Evolutionary conservation across 2,888 invertebrate species (phyloP).

Genomic region (Neoitamus cyanurus): DNA sequence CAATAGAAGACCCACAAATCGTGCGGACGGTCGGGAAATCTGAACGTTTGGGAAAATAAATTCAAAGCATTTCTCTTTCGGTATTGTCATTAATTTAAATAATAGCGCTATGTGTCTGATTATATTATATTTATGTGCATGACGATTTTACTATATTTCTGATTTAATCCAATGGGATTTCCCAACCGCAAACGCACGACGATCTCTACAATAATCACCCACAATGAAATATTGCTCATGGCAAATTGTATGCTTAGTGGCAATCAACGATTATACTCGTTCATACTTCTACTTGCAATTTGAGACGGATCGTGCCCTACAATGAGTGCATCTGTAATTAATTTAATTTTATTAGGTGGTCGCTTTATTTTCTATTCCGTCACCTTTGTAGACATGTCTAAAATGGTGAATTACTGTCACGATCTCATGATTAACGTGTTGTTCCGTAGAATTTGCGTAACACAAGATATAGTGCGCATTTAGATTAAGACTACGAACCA

Average conservation of each 20-base stretch:
- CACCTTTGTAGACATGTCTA: too few species aligned
- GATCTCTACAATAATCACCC: not conserved
- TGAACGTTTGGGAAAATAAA: not conserved
- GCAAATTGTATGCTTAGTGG: not conserved
- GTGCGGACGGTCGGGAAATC: not conserved
- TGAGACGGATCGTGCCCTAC: not conserved
- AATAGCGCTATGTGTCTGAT: not conserved
- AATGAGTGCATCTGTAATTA: not conserved
- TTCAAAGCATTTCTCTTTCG: not conserved
- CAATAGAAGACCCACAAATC: not conserved
- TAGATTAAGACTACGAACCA: too few species aligned
- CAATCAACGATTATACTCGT: not conserved
- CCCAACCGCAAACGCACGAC: not conserved
- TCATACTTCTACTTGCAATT: too few species aligned
- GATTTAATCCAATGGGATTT: not conserved
- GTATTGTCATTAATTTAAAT: not conserved
- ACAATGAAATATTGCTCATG: not conserved
- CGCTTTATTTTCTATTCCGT: not conserved
- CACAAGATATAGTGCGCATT: not conserved
- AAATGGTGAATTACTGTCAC: not conserved
- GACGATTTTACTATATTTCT: not conserved
- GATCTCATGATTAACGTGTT: not conserved
- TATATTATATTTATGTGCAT: too few species aligned
- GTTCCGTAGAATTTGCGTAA: not conserved
- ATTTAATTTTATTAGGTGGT: not conserved